These are phyloP conservation scores for Calephelis nemesis DNA, from an alignment of 1,140 invertebrate genomes.

Conservation along the genomic window DNA sequence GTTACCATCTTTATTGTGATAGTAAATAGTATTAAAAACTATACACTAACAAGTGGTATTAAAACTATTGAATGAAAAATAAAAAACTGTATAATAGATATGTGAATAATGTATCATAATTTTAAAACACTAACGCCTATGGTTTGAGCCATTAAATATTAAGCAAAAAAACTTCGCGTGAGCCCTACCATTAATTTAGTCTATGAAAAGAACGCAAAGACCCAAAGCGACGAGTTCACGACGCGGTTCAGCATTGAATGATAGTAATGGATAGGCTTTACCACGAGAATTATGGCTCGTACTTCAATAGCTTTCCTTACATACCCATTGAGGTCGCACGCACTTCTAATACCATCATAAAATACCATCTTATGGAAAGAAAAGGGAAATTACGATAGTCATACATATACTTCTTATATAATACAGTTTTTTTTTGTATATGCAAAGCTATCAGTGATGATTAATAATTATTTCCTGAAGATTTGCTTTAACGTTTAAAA, in stretches of 20 bases:
- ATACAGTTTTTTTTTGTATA: too few relatives aligned
- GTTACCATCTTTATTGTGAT: too few relatives aligned
- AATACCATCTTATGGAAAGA: conserved; percentile 12
- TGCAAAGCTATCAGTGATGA: too few relatives aligned
- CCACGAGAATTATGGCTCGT: conserved; percentile 49
- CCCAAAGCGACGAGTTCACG: conserved; percentile 38
- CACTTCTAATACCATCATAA: conserved; percentile 28
- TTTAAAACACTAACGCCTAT: conserved; percentile 13
- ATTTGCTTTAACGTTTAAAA: too few relatives aligned
- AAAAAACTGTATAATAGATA: too few relatives aligned
- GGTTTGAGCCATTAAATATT: conserved; percentile 35
- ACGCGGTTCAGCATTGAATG: conserved; percentile 41
- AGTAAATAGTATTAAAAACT: too few relatives aligned
- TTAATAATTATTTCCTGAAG: too few relatives aligned
- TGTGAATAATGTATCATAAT: too few relatives aligned
- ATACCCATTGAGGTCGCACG: conserved; percentile 38
- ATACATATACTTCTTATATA: background rate
- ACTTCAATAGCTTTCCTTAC: conserved; percentile 44
- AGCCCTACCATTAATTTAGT: conserved; percentile 65
- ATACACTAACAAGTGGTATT: too few relatives aligned
- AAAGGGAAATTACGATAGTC: background rate
- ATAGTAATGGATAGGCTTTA: conserved; percentile 60
- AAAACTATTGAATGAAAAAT: too few relatives aligned
- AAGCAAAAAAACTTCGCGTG: conserved; percentile 63
- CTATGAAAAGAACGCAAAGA: conserved; percentile 63